phyloP scores from a whole-genome alignment of 30 jellyfish, hydroid and myxozoan genomes.

The Chironex yamaguchii region DNA sequence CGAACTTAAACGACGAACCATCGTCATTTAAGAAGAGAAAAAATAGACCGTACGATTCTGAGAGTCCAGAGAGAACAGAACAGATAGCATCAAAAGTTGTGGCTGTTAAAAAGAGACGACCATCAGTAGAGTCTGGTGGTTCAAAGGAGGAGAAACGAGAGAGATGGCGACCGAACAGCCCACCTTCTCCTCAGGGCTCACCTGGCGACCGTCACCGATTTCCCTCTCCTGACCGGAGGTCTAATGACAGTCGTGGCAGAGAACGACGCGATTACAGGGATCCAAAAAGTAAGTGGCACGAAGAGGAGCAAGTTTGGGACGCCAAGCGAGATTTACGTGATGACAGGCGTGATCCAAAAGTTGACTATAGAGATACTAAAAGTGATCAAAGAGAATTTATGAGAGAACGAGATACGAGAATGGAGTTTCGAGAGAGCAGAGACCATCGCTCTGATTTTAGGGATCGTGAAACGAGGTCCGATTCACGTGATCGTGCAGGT shows the following conservation, averaged over 20 bases:
- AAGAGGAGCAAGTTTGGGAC: slow-evolving; percentile 26
- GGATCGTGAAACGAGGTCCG: slow-evolving; percentile 6
- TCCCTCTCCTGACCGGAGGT: not conserved
- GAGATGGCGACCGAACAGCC: not conserved
- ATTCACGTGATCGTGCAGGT: not conserved
- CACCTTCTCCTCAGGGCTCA: not conserved
- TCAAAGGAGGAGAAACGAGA: not conserved
- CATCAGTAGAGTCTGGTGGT: not conserved
- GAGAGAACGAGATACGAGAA: slow-evolving; percentile 57
- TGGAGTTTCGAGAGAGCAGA: slow-evolving; percentile 60
- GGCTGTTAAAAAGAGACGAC: not conserved
- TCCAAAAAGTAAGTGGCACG: not conserved
- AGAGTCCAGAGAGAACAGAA: not conserved
- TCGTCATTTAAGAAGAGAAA: not conserved
- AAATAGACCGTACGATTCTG: not conserved
- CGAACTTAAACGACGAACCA: not conserved
- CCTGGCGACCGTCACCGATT: not conserved
- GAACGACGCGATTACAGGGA: slow-evolving; percentile 30
- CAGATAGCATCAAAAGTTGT: not conserved
- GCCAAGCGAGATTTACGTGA: slow-evolving; percentile 37
- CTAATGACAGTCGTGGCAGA: not conserved
- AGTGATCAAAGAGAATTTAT: slow-evolving; percentile 38
- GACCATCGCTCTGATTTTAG: slow-evolving; percentile 66
- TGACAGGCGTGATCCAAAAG: slow-evolving; percentile 54
- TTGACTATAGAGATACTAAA: slow-evolving; percentile 13